Evolutionary conservation across 2,888 invertebrate species (phyloP), one percentile per base, ranked within the genome.

Genomic region (Platycnemis pennipes): DNA sequence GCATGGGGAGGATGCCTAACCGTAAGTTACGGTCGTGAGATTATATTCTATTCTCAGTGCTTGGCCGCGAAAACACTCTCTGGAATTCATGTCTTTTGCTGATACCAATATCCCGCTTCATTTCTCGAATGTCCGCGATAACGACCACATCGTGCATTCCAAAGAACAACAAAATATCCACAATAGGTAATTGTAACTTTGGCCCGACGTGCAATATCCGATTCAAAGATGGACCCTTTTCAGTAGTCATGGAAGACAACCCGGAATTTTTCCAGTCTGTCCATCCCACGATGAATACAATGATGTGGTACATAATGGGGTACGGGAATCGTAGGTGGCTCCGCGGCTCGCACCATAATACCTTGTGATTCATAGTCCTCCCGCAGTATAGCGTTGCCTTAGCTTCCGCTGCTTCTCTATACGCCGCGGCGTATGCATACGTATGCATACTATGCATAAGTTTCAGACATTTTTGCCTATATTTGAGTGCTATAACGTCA

Each of bases 41-140:
- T 87, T 87, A 42, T 37, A 87, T 87, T 87, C 31, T 5, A 16
- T 16, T 11, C 7, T 86, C 42, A 5, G 37, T 37, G 19, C 42
- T 86, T 86, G 86, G 31, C 49, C 49, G 7, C 49, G 16, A 49
- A 42, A 86, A 86, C 86, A 86, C 86, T 86, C 86, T 31, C 42
- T 86, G 37, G 42, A 86, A 86, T 7, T 86, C 86, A 86, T 86
- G 86, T 19, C 37, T 42, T 86, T 87, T 13, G 37, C 87, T 87
- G 44, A 87, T 87, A 44, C 87, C 3, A 42, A 87, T 87, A 44
- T 87, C 44, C 7, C 87, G 37, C 37, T 87, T 37, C 37, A 87
- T 87, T 87, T 16, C 37, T 22, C 44, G 87, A 22, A 87, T 87
- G 42, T 87, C 87, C 87, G 87, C 87, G 87, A 87, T 87, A 87